These are phyloP conservation scores for Chaenodraco wilsoni DNA, from an alignment of 2,797 vertebrate genomes.

Conservation along the genomic window DNA sequence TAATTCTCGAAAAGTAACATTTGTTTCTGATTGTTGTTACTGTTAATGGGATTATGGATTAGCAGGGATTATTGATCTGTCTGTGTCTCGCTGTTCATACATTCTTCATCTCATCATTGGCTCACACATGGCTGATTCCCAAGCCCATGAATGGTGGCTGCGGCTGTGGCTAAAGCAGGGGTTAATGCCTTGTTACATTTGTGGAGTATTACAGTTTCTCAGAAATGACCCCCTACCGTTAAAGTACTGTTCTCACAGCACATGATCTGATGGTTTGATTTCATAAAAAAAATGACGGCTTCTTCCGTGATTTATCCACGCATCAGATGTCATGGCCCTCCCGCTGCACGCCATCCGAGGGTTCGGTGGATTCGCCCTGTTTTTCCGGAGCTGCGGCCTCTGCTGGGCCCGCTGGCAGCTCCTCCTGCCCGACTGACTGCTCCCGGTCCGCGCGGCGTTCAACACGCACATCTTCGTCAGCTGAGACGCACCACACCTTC, in stretches of 20 bases:
- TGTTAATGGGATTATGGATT: slow-evolving; percentile 71
- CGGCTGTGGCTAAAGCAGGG: slow-evolving; percentile 14
- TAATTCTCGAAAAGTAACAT: slow-evolving; percentile 49
- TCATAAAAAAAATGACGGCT: too few relatives aligned
- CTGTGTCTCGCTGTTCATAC: slow-evolving; percentile 49
- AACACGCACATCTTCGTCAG: too few relatives aligned
- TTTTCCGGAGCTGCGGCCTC: too few relatives aligned
- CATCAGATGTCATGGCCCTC: too few relatives aligned
- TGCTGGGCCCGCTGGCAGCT: too few relatives aligned
- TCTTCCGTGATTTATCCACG: too few relatives aligned
- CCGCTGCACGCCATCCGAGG: too few relatives aligned
- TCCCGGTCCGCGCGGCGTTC: too few relatives aligned
- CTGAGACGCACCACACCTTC: too few relatives aligned
- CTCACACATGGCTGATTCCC: slow-evolving; percentile 77
- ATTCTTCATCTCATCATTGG: slow-evolving; percentile 34
- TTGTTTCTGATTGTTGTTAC: slow-evolving; percentile 57
- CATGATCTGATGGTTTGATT: not conserved
- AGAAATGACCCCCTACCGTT: slow-evolving; percentile 33
- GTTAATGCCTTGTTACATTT: slow-evolving; percentile 27
- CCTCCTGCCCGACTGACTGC: too few relatives aligned
- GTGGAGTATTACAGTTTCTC: slow-evolving; percentile 32
- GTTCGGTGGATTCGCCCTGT: too few relatives aligned
- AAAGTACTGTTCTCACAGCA: slow-evolving; percentile 4
- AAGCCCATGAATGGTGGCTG: slow-evolving; percentile 40
- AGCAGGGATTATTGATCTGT: slow-evolving; percentile 78